Evolutionary conservation across 2,888 invertebrate genomes (phyloP).

Genomic region (Antheraea assamensis): DNA sequence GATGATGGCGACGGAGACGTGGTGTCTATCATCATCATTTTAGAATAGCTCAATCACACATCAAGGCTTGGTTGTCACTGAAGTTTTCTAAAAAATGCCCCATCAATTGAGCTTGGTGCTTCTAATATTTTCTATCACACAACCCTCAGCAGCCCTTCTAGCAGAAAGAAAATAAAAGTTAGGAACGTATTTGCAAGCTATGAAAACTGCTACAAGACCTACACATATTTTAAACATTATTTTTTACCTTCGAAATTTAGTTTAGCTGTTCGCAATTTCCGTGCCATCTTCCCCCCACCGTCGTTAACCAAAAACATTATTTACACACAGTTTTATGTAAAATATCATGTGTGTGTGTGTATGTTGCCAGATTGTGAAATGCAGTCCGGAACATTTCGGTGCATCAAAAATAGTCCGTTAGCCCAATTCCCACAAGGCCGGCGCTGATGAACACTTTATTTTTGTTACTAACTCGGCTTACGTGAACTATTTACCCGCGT

Average conservation of each 20-base stretch:
- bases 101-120: no score
- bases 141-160: neutral
- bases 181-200: neutral
- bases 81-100: no score
- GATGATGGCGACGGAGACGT: no score
- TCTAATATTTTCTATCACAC: neutral
- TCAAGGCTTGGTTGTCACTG: no score
- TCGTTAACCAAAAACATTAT: conserved; percentile 3
- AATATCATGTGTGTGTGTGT: neutral
- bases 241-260: neutral
- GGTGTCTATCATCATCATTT: no score
- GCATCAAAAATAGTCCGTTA: conserved; percentile 58
- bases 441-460: conserved; percentile 39
- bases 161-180: neutral
- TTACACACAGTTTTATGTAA: neutral
- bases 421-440: conserved; percentile 51
- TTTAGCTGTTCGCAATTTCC: neutral
- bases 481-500: conserved; percentile 4
- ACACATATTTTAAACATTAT: neutral
- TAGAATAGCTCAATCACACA: no score
- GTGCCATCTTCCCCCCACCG: neutral
- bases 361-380: conserved; percentile 14
- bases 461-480: conserved; percentile 33
- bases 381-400: conserved; percentile 38
- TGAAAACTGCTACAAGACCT: no score